phyloP scores from a whole-genome alignment of 2,888 invertebrate species.

The Perdita meconis region DNA sequence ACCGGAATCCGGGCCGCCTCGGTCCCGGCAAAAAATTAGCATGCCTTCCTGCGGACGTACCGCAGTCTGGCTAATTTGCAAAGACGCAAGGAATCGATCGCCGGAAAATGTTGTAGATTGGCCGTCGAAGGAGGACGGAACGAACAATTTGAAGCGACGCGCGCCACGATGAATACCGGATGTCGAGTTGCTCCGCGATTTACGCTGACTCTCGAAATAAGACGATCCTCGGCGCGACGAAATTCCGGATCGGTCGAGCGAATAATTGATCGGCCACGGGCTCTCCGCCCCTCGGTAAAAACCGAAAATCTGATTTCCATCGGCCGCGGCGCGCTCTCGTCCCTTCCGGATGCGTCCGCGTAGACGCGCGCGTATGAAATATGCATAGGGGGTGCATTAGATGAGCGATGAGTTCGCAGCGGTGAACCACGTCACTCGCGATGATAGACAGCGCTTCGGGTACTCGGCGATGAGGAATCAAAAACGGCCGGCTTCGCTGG shows the following conservation, averaged over 20 bases:
- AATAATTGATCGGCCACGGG: too few species aligned
- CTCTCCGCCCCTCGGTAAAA: neutral
- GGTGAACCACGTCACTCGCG: conserved; percentile 48
- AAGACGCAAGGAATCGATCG: conserved; percentile 66
- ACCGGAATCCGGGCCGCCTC: conserved; percentile 62
- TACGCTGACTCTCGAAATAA: too few species aligned
- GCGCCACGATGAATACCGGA: neutral
- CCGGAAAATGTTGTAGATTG: conserved; percentile 49
- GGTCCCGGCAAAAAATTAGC: conserved; percentile 71
- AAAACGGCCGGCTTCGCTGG: conserved; percentile 35
- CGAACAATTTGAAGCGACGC: conserved; percentile 22
- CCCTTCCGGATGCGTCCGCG: neutral
- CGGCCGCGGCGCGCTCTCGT: neutral
- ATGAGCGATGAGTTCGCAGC: conserved; percentile 54
- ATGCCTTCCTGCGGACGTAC: conserved; percentile 61
- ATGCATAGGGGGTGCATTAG: conserved; percentile 19
- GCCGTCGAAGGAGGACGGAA: neutral
- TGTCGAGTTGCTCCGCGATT: neutral
- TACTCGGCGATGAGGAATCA: conserved; percentile 44
- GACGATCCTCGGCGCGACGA: too few species aligned
- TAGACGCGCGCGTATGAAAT: neutral
- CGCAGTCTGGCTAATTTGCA: conserved; percentile 68
- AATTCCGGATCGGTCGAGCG: too few species aligned
- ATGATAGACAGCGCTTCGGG: conserved; percentile 65
- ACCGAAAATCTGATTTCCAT: neutral